Percentiles rank a stretch among this genome's conserved stretches.
phyloP scores from a whole-genome alignment of 2,888 invertebrate genomes.

The Nemoura dubitans region DNA sequence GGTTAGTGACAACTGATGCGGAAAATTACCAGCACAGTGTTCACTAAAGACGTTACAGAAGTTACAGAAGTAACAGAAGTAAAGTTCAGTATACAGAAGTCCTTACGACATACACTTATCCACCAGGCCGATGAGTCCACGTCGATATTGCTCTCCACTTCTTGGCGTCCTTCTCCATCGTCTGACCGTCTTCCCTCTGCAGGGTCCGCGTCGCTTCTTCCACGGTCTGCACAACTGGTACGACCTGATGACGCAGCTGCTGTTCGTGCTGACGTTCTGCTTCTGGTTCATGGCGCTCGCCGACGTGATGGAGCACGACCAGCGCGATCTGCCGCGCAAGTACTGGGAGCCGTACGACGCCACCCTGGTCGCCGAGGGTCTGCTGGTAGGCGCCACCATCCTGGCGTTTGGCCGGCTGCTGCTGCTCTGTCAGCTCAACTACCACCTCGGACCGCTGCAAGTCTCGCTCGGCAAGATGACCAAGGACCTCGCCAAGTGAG shows the following conservation, averaged over 20 bases:
- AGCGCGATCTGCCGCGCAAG: constrained; percentile 67
- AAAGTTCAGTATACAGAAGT: too few species aligned
- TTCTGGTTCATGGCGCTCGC: constrained; percentile 71
- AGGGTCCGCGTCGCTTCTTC: constrained; percentile 68
- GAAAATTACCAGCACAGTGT: too few species aligned
- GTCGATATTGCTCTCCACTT: too few species aligned
- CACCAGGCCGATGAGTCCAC: too few species aligned
- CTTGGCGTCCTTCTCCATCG: too few species aligned
- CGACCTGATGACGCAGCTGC: constrained; percentile 67
- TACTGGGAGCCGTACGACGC: constrained; percentile 74
- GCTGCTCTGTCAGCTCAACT: constrained; percentile 70
- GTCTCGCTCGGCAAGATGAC: constrained; percentile 75
- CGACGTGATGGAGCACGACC: constrained; percentile 62
- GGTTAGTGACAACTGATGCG: too few species aligned
- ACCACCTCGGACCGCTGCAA: constrained; percentile 70
- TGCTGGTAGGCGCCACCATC: constrained; percentile 72
- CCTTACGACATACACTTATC: too few species aligned
- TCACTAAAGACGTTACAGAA: too few species aligned
- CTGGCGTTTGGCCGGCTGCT: constrained; percentile 72
- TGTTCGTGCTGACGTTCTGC: constrained; percentile 69
- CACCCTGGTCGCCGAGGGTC: constrained; percentile 71
- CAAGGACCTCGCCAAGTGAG: constrained; percentile 66
- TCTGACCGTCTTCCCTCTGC: constrained; percentile 49
- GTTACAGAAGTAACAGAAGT: too few species aligned
- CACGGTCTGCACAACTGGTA: constrained; percentile 70